phyloP scores from a whole-genome alignment of 2,888 invertebrate genomes.

The Nineta flava region DNA sequence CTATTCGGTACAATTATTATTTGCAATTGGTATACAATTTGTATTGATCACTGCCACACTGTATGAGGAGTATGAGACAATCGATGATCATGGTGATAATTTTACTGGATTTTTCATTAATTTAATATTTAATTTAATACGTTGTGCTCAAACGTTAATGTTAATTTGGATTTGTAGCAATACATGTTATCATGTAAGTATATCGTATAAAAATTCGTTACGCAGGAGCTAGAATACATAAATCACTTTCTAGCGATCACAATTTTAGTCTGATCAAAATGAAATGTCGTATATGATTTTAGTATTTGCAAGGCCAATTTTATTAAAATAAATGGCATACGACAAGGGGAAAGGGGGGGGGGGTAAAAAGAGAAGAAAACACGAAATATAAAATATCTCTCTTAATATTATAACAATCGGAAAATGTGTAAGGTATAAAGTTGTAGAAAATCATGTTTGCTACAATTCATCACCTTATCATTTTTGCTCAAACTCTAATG shows the following conservation, averaged over 20 bases:
- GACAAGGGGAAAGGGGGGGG: too few relatives aligned
- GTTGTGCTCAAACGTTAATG: neutral
- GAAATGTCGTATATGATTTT: slow-evolving; percentile 9
- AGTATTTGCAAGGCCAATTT: too few relatives aligned
- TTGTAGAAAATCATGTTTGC: too few relatives aligned
- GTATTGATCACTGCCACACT: neutral
- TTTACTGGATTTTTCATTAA: neutral
- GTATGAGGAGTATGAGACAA: neutral
- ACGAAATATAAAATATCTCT: too few relatives aligned
- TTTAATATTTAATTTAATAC: neutral
- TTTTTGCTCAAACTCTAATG: too few relatives aligned
- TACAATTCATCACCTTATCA: too few relatives aligned
- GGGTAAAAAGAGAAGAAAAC: too few relatives aligned
- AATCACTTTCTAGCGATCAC: slow-evolving; percentile 11
- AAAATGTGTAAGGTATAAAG: too few relatives aligned
- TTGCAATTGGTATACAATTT: neutral
- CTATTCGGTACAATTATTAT: slow-evolving; percentile 1
- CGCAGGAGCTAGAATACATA: too few relatives aligned
- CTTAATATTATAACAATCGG: too few relatives aligned
- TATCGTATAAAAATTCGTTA: too few relatives aligned
- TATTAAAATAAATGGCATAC: too few relatives aligned
- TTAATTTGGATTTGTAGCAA: slow-evolving; percentile 1
- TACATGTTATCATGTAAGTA: slow-evolving; percentile 1
- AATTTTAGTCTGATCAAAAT: slow-evolving; percentile 12
- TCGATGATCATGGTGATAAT: neutral